A percentile compares a stretch with the other conserved stretches of the same genome.
Conservation (phyloP, 2,797 vertebrate genomes). For the Falco concolor region DNA sequence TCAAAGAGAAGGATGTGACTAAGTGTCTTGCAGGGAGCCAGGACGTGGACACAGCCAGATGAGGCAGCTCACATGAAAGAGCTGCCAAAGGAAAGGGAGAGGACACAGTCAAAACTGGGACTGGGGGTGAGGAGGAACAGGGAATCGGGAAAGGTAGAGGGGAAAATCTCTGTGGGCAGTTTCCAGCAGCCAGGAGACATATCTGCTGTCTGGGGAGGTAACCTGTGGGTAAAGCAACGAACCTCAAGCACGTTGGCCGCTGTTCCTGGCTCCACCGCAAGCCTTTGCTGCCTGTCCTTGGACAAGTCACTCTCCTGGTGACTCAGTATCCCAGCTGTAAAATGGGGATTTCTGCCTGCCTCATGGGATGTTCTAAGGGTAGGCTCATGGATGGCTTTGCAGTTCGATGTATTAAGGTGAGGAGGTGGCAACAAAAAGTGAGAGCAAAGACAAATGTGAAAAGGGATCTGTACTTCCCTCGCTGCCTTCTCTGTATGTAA, state of each 20-base stretch:
- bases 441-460: not conserved
- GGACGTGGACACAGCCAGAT: not conserved
- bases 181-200: not conserved
- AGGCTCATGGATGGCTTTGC: not conserved
- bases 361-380: not conserved
- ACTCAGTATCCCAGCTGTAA: conserved; percentile 44
- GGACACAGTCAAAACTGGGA: not conserved
- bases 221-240: not conserved
- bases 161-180: not conserved
- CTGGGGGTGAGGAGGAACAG: not conserved
- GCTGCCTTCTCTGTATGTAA: not conserved
- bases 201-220: not conserved
- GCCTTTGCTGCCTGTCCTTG: not conserved
- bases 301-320: not conserved
- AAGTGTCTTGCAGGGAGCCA: not conserved
- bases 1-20: conserved; percentile 59
- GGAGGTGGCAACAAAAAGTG: not conserved
- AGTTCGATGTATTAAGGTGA: not conserved
- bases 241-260: not conserved
- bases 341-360: not conserved
- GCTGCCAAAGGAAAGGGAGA: conserved; percentile 26
- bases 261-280: not conserved
- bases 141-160: not conserved
- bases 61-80: conserved; percentile 5
- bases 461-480: not conserved